Evolutionary conservation across 2,113 vertebrate species (phyloP), one percentile per base, ranked within the genome.

Genomic region (Hippocampus zosterae): DNA sequence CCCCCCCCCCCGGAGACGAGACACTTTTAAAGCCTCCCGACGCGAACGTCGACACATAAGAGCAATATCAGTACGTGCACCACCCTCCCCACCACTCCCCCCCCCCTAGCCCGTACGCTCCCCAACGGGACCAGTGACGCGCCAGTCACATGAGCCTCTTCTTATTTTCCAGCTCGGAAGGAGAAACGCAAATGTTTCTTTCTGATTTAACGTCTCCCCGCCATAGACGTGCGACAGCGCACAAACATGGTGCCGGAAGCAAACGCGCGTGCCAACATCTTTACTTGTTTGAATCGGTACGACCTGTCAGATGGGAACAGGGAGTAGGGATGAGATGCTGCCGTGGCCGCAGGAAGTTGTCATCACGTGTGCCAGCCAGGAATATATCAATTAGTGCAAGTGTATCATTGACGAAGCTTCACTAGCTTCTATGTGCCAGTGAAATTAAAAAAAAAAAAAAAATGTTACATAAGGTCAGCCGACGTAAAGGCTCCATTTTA

Each of bases 11-110:
- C n/a, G n/a, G 42, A 3, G 50, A 33, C n/a, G 41, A 72, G 55
- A 27, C 61, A 46, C n/a, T 68, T 52, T 70, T 78, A 69, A 76
- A 67, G 18, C 44, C 46, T 33, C 27, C 27, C 59, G 76, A 70
- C 7, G 13, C 72, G 16, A 21, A 67, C 52, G 61, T 23, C 40
- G 1, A 68, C 52, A 16, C 66, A 61, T 76, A 79, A 42, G 69
- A 65, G 63, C 23, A 27, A 65, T 65, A 46, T 27, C 21, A 29
- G 33, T 41, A 33, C 9, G 33, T 18, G 37, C 29, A 21, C 16
- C 27, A 12, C 6, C 12, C 13, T 29, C 27, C 15, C 46, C 42
- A 44, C 42, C 42, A 5, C 42, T 2, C n/a, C 12, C 42, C 0
- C 42, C 10, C 2, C 42, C 42, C 12, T 12, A 44, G 33, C 3